Conservation (phyloP, 2,113 vertebrate genomes). For the Stomatorhinus ivindoensis region DNA sequence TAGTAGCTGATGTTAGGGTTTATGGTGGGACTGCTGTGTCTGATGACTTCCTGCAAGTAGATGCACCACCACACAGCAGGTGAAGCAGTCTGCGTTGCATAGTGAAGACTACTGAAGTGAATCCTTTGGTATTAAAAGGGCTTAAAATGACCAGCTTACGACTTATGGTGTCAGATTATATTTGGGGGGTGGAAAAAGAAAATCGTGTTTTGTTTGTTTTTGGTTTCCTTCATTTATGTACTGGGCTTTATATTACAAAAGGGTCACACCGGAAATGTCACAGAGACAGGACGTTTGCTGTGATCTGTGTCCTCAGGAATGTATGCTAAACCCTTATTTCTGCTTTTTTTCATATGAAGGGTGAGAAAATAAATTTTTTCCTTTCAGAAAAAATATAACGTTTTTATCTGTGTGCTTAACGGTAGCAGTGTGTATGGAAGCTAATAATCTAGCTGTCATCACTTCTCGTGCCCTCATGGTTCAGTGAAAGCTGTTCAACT, state of each 20-base stretch:
- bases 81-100: background rate
- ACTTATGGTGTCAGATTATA: background rate
- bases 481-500: background rate
- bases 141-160: background rate
- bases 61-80: background rate
- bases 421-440: background rate
- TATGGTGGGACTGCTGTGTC: background rate
- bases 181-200: background rate
- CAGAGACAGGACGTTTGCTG: background rate
- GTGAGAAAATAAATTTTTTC: conserved; percentile 18
- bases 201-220: background rate
- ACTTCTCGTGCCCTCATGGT: background rate
- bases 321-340: background rate
- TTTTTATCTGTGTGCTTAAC: background rate
- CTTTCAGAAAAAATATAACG: background rate
- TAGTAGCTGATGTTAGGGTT: background rate
- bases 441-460: background rate
- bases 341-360: background rate
- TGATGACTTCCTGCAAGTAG: background rate
- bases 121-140: background rate
- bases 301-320: conserved; percentile 25
- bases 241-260: conserved; percentile 4
- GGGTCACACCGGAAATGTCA: background rate
- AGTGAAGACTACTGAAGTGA: conserved; percentile 17
- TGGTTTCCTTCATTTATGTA: background rate